phyloP scores from a whole-genome alignment of 2,797 vertebrate genomes.

The Macroramphosus scolopax region DNA sequence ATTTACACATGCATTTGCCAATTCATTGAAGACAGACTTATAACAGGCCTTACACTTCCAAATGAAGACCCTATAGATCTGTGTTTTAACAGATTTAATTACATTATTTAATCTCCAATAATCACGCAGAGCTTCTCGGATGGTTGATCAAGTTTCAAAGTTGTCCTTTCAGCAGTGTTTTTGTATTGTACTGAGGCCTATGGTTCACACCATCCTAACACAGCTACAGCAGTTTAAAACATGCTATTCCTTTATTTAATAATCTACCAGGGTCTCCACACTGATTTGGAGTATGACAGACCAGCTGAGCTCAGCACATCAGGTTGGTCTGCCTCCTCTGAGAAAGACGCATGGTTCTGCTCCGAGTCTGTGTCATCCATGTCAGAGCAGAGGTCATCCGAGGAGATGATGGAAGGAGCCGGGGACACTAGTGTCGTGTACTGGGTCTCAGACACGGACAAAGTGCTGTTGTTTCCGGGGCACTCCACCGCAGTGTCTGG shows the following conservation, averaged over 20 bases:
- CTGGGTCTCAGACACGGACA: conserved; percentile 52
- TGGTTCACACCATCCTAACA: conserved; percentile 32
- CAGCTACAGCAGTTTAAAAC: conserved; percentile 14
- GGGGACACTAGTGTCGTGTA: conserved; percentile 54
- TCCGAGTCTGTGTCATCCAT: conserved; percentile 75
- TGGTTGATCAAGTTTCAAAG: conserved; percentile 30
- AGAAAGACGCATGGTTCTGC: conserved; percentile 68
- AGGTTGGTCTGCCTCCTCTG: conserved; percentile 69
- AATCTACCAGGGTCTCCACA: conserved; percentile 94
- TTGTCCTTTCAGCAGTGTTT: conserved; percentile 19
- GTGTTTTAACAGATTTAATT: conserved; percentile 32
- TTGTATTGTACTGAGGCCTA: conserved; percentile 20
- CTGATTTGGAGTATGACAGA: conserved; percentile 62
- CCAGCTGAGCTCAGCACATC: conserved; percentile 51
- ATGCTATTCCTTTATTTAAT: background rate
- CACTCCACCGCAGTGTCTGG: conserved; percentile 72
- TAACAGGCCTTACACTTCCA: conserved; percentile 26
- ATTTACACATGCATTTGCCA: conserved; percentile 68
- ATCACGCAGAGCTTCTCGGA: conserved; percentile 53
- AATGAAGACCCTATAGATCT: conserved; percentile 23
- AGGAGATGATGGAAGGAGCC: conserved; percentile 58
- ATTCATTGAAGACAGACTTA: conserved; percentile 47
- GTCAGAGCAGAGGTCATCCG: conserved; percentile 75
- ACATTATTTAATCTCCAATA: conserved; percentile 39
- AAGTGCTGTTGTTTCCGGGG: conserved; percentile 43